Evolutionary conservation across 2,113 vertebrate genomes (phyloP).

Genomic region (Phrynosoma blainvillii): DNA sequence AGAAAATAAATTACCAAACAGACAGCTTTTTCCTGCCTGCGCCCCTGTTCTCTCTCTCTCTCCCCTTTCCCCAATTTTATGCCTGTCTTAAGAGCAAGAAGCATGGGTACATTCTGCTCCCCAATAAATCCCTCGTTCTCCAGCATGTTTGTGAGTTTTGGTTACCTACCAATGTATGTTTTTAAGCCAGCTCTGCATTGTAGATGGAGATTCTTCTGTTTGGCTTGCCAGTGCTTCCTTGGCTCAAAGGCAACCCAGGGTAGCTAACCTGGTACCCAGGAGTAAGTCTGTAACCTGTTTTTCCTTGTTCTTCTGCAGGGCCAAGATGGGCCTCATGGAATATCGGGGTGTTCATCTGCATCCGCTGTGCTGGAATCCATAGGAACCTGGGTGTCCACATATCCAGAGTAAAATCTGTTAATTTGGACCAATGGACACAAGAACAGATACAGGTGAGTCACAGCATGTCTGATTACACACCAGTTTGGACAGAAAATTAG

Average conservation of each 20-base stretch:
- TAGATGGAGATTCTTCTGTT: background rate
- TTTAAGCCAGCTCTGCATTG: background rate
- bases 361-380: slow-evolving; percentile 97
- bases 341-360: slow-evolving; percentile 96
- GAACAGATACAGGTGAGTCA: slow-evolving; percentile 93
- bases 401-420: slow-evolving; percentile 97
- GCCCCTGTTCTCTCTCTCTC: background rate
- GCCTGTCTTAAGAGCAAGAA: background rate
- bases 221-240: slow-evolving; percentile 49
- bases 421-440: slow-evolving; percentile 98
- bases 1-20: background rate
- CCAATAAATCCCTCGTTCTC: accelerated
- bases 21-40: background rate
- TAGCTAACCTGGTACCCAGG: accelerated
- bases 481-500: background rate
- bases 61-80: background rate
- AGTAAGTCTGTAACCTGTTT: accelerated
- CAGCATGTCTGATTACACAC: background rate
- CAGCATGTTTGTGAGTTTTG: background rate
- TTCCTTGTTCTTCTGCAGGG: slow-evolving; percentile 74
- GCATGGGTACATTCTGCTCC: background rate
- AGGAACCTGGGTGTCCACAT: slow-evolving; percentile 98
- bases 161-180: background rate
- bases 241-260: background rate
- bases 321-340: slow-evolving; percentile 99